Percentiles rank a stretch among this genome's conserved stretches.
phyloP scores from a whole-genome alignment of 2,113 vertebrate genomes.

The Myiopsitta monachus region DNA sequence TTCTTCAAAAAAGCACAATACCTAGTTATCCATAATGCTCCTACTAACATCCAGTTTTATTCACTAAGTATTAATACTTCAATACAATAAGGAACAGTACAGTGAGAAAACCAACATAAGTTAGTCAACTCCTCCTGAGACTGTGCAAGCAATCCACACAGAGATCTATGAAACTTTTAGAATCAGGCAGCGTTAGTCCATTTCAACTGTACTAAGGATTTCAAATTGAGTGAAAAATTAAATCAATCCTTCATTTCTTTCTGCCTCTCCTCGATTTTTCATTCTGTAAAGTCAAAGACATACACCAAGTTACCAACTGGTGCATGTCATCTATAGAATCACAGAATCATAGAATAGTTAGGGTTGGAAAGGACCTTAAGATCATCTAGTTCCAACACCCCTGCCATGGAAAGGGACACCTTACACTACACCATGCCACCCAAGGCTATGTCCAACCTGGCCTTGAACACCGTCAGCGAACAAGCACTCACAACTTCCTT shows the following conservation, averaged over 20 bases:
- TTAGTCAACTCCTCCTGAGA: neutral
- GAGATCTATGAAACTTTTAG: neutral
- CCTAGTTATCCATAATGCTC: neutral
- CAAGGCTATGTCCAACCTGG: too few species aligned
- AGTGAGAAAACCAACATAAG: neutral
- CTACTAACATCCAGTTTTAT: neutral
- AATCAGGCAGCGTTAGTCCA: neutral
- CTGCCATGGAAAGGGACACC: too few species aligned
- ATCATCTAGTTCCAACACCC: too few species aligned
- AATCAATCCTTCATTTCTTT: neutral
- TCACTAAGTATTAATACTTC: neutral
- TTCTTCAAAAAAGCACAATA: fast-evolving
- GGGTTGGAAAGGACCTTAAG: too few species aligned
- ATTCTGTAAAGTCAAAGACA: neutral
- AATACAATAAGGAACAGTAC: neutral
- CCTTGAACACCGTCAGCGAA: too few species aligned
- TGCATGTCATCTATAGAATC: neutral
- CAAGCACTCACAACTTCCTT: too few species aligned
- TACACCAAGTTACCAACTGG: neutral
- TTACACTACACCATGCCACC: too few species aligned
- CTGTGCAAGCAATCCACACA: neutral
- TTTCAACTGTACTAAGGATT: neutral
- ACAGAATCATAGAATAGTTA: too few species aligned
- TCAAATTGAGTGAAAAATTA: neutral
- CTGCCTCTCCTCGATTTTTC: neutral